These are phyloP conservation scores for Anguilla japonica DNA, from an alignment of 2,113 vertebrate species.

Conservation along the genomic window DNA sequence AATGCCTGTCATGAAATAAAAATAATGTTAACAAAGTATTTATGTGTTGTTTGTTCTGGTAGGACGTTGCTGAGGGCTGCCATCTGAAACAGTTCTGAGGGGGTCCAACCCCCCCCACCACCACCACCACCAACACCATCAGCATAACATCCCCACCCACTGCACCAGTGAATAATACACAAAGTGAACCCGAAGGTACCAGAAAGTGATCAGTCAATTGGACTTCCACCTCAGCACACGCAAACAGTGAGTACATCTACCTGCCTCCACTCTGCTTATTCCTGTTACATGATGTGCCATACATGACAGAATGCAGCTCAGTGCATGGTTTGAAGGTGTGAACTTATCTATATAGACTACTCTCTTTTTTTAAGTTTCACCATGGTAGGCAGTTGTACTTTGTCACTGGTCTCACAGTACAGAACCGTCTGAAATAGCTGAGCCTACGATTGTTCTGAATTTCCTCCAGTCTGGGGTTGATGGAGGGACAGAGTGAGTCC, in stretches of 20 bases:
- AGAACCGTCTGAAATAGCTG: not conserved
- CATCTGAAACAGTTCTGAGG: conserved; percentile 26
- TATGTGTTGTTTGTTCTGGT: conserved; percentile 39
- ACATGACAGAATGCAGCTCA: not conserved
- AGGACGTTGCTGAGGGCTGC: conserved; percentile 49
- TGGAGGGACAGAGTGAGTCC: not conserved
- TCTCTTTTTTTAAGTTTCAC: not conserved
- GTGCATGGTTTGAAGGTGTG: not conserved
- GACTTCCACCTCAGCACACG: conserved; percentile 10
- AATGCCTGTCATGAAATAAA: not conserved
- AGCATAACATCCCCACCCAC: conserved; percentile 16
- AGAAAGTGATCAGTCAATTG: not conserved
- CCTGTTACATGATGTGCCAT: not conserved
- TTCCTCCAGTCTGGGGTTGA: not conserved
- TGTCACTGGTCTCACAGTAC: not conserved
- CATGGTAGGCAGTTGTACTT: not conserved
- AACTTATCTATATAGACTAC: not conserved
- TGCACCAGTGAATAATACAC: not conserved
- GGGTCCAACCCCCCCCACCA: conserved; percentile 37
- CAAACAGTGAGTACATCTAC: conserved; percentile 47
- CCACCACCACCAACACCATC: not conserved
- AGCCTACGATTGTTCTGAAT: not conserved
- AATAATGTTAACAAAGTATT: not conserved
- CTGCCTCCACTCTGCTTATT: not conserved
- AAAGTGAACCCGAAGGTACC: not conserved